Conservation (phyloP, 2,113 vertebrate species). For the Salvator merianae region DNA sequence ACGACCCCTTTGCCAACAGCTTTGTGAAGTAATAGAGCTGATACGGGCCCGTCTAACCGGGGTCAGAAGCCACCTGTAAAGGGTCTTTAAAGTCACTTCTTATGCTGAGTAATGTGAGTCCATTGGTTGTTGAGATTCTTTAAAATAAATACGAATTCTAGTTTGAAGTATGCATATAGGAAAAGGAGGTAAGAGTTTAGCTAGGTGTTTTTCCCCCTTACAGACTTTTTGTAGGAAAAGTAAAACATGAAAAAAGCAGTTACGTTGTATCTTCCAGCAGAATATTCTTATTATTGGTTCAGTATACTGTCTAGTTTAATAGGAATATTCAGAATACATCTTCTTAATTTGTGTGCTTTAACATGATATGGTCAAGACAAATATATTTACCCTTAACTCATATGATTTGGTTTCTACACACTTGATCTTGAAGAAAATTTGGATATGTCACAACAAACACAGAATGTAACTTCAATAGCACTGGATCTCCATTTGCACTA, state of each 20-base stretch:
- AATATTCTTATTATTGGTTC: background rate
- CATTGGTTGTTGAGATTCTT: too few species aligned
- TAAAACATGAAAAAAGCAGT: background rate
- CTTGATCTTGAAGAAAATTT: too few species aligned
- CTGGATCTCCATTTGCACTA: constrained; percentile 27
- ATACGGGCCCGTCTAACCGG: too few species aligned
- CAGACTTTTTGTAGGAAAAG: background rate
- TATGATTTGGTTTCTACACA: background rate
- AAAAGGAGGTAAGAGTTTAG: background rate
- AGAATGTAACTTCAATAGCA: too few species aligned
- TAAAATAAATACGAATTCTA: too few species aligned
- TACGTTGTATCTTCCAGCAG: background rate
- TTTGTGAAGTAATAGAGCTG: too few species aligned
- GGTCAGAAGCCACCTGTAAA: too few species aligned
- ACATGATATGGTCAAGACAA: too few species aligned
- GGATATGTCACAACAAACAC: too few species aligned
- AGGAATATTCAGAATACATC: background rate
- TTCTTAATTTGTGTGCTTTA: background rate
- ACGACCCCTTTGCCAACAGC: too few species aligned
- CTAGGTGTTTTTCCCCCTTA: background rate
- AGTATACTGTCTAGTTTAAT: background rate
- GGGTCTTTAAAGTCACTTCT: too few species aligned
- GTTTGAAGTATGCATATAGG: background rate
- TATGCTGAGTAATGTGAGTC: too few species aligned
- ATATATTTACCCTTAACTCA: background rate